phyloP scores from a whole-genome alignment of 1,140 invertebrate genomes.

The Heliothis virescens region DNA sequence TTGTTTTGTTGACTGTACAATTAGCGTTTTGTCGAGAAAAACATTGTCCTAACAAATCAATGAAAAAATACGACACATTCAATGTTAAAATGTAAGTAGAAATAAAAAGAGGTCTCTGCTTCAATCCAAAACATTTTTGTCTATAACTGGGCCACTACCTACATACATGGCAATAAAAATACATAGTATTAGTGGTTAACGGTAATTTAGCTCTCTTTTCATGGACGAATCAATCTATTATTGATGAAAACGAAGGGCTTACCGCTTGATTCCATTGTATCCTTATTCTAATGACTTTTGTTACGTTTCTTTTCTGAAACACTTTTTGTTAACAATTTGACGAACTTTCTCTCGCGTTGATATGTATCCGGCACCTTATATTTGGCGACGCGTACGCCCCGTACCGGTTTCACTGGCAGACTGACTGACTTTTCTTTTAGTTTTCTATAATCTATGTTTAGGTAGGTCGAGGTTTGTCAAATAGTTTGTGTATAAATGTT shows the following conservation, averaged over 20 bases:
- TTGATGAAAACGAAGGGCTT: neutral
- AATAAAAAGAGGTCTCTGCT: neutral
- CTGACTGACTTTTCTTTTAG: neutral
- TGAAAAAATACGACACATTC: too few relatives aligned
- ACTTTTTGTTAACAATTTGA: conserved; percentile 6
- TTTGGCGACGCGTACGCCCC: neutral
- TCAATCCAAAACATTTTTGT: too few relatives aligned
- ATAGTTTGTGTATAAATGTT: too few relatives aligned
- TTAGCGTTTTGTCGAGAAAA: too few relatives aligned
- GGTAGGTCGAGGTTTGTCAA: too few relatives aligned
- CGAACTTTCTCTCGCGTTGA: conserved; percentile 34
- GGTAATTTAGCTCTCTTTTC: neutral
- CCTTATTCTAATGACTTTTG: neutral
- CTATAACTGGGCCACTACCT: conserved; percentile 6
- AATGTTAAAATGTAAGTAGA: neutral
- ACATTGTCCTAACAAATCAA: too few relatives aligned
- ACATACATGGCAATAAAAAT: conserved; percentile 24
- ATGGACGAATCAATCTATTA: neutral
- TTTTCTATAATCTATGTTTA: too few relatives aligned
- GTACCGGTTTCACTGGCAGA: neutral
- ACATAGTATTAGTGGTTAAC: neutral
- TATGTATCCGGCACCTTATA: neutral
- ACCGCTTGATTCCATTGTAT: conserved; percentile 14
- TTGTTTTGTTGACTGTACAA: too few relatives aligned
- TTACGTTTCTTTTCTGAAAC: neutral